Evolutionary conservation across 2,797 vertebrate species (phyloP), one percentile per base, ranked within the genome.

Genomic region (Oceanodroma leucorhoa): DNA sequence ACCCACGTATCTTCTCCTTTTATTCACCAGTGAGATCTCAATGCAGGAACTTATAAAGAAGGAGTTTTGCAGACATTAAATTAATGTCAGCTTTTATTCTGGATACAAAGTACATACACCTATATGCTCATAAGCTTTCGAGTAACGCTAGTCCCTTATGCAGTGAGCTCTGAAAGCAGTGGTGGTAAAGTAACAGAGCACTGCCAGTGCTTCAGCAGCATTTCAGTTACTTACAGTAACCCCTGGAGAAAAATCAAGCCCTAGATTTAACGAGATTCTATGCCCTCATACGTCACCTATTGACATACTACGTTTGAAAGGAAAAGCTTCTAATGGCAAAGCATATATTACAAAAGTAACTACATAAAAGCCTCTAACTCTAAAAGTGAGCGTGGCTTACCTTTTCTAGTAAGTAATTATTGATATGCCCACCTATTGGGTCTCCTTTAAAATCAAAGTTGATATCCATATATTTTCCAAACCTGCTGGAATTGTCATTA

Each of bases 371-470:
- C 58, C 30, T 83, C 40, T 15, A 19, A 22, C 22, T 34, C 55
- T 51, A 41, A 38, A 64, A 76, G 34, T 5, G 45, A 82, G 41
- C 32, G 10, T 30, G 46, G 38, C 93, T 97, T 96, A 99, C 99
- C 99, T 99, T 99, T 93, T 99, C 99, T 34, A 99, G 95, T 96
- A 99, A 98, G 97, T 99, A 99, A 97, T 99, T 99, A 98, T 94
- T 99, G 97, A 99, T 99, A 96, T 99, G 99, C 27, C 99, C 99
- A 21, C 99, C 99, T 78, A 99, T 99, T 3, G 99, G 99, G 89
- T 99, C 99, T 8, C 99, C 99, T 95, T 99, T 99, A 96, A 99
- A 99, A 97, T 99, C 99, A 83, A 99, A 99, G 97, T 99, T 99
- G 98, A 99, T 99, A 97, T 99, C 99, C 99, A 99, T 99, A 90